Evolutionary conservation across 2,113 vertebrate species (phyloP).

Genomic region (Caracal caracal): DNA sequence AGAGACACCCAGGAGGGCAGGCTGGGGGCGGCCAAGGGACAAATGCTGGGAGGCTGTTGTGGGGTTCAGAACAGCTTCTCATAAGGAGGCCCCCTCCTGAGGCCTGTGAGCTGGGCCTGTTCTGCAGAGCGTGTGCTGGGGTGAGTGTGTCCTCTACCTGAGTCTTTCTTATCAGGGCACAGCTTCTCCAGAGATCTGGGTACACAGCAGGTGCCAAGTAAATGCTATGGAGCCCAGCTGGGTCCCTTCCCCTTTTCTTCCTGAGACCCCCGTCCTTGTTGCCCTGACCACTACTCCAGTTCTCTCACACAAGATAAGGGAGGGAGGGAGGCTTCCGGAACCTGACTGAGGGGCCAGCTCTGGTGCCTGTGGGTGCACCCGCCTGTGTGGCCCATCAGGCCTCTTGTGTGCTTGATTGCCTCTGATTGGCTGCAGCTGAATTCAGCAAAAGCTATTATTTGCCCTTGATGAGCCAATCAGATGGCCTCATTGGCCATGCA

Average conservation of each 20-base stretch:
- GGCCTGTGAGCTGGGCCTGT: not conserved
- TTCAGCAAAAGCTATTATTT: slow-evolving; percentile 84
- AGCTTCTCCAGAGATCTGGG: not conserved
- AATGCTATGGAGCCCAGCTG: not conserved
- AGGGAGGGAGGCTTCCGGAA: slow-evolving; percentile 1
- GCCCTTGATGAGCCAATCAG: slow-evolving; percentile 82
- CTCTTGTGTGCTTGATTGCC: slow-evolving; percentile 82
- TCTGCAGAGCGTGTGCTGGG: not conserved
- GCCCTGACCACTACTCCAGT: not conserved
- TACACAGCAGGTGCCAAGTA: slow-evolving; percentile 35
- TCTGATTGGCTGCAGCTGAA: slow-evolving; percentile 84
- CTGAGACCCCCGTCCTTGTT: not conserved
- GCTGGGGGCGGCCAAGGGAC: not conserved
- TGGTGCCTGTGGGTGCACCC: slow-evolving; percentile 59
- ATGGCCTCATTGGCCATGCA: slow-evolving; percentile 81
- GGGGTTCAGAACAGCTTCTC: not conserved
- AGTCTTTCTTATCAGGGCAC: not conserved
- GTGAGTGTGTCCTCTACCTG: not conserved
- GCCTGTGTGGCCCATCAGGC: slow-evolving; percentile 76
- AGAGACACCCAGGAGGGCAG: not conserved
- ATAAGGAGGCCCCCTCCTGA: not conserved
- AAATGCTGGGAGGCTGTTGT: not conserved
- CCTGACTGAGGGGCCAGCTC: slow-evolving; percentile 66
- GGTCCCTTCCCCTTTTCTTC: not conserved
- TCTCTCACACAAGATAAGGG: not conserved